A percentile compares a stretch with the other conserved stretches of the same genome.
phyloP scores from a whole-genome alignment of 2,888 invertebrate genomes.

The Temnothorax ravouxi region DNA sequence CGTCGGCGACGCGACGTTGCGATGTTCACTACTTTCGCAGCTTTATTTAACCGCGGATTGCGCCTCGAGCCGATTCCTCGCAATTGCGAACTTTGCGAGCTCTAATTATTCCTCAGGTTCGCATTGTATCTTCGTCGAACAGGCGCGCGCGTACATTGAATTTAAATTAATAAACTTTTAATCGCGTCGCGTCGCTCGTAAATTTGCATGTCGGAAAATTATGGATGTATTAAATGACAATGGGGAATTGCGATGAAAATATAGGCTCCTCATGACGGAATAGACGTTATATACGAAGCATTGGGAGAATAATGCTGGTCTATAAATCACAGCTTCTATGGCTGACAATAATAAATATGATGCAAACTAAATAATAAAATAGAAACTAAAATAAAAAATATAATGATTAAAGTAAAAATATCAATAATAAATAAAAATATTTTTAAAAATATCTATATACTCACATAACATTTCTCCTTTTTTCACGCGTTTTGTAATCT shows the following conservation, averaged over 20 bases:
- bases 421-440: neutral
- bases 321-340: neutral
- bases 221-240: constrained; percentile 43
- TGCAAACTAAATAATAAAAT: neutral
- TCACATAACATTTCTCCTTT: neutral
- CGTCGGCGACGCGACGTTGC: constrained; percentile 15
- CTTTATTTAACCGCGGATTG: constrained; percentile 54
- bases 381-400: neutral
- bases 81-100: constrained; percentile 57
- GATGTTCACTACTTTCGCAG: constrained; percentile 53
- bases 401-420: neutral
- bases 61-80: constrained; percentile 43
- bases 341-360: constrained; percentile 5
- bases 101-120: constrained; percentile 37
- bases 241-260: constrained; percentile 35
- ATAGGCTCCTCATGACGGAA: neutral
- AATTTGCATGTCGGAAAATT: constrained; percentile 61
- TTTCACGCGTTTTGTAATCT: neutral
- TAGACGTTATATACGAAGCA: constrained; percentile 2
- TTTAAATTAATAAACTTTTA: constrained; percentile 54
- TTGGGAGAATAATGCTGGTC: constrained; percentile 5
- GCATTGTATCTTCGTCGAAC: constrained; percentile 43
- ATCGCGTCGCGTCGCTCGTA: constrained; percentile 37
- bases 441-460: neutral
- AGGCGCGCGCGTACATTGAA: constrained; percentile 25